Conservation (phyloP, 2,888 invertebrate species). For the Cerastis rubricosa region DNA sequence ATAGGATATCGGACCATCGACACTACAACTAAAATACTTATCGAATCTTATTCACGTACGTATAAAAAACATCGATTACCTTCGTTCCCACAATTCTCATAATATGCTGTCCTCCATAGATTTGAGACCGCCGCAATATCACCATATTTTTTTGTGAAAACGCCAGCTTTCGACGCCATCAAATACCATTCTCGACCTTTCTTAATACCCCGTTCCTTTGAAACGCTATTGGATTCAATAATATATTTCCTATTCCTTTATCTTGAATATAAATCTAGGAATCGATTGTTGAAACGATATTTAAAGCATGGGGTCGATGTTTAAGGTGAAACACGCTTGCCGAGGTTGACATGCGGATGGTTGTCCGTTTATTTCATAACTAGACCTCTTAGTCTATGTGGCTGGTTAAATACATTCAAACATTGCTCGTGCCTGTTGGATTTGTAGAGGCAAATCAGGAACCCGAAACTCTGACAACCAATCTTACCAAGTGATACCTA, state of each 20-base stretch:
- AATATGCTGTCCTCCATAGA: constrained; percentile 27
- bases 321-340: not conserved
- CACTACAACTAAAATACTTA: not conserved
- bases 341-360: not conserved
- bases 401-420: not conserved
- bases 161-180: constrained; percentile 46
- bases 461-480: not conserved
- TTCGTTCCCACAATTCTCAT: not conserved
- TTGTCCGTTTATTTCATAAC: not conserved
- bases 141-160: constrained; percentile 51
- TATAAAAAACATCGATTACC: constrained; percentile 24
- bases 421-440: not conserved
- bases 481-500: not conserved
- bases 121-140: constrained; percentile 35
- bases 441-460: not conserved
- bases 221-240: constrained; percentile 35
- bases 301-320: not conserved
- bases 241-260: constrained; percentile 25
- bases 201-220: constrained; percentile 30
- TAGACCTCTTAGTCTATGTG: not conserved
- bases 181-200: constrained; percentile 51
- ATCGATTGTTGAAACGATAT: constrained; percentile 3
- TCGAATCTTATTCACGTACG: constrained; percentile 10
- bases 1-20: not conserved
- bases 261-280: constrained; percentile 26